phyloP scores from a whole-genome alignment of 2,113 vertebrate species.

The Pseudonaja textilis region DNA sequence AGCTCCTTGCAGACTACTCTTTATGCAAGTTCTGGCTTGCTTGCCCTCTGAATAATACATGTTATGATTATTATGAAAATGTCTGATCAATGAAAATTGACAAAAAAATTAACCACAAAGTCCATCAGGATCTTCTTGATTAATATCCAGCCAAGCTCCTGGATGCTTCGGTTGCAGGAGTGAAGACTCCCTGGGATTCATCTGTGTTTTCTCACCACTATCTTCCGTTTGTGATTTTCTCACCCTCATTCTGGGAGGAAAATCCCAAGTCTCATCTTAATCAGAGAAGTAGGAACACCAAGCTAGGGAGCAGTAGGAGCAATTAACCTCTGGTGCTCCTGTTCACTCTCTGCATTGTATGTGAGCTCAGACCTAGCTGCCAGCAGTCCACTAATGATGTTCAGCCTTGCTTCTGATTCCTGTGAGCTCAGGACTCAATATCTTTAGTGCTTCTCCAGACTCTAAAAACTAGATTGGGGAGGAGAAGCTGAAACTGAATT shows the following conservation, averaged over 20 bases:
- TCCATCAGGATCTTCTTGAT: conserved; percentile 17
- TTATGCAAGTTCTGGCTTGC: accelerated
- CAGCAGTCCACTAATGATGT: neutral
- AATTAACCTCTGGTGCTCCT: neutral
- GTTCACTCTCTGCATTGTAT: neutral
- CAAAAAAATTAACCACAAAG: conserved; percentile 21
- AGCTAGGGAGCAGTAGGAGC: neutral
- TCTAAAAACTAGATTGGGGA: neutral
- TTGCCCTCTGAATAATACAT: conserved; percentile 15
- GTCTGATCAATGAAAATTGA: conserved; percentile 14
- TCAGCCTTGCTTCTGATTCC: neutral
- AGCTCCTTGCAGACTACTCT: neutral
- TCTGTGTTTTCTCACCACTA: neutral
- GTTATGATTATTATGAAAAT: conserved; percentile 11
- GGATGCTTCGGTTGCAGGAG: neutral
- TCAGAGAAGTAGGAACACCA: neutral
- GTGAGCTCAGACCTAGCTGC: neutral
- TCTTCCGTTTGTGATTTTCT: neutral
- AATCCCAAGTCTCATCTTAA: neutral
- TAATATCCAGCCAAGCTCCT: neutral
- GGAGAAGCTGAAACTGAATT: neutral
- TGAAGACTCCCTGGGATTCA: neutral
- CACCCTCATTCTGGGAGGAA: neutral
- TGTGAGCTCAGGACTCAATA: neutral
- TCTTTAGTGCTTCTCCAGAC: neutral